These are phyloP conservation scores for Drosophila parabipectinata DNA, from an alignment of 1,140 invertebrate genomes.

Conservation along the genomic window DNA sequence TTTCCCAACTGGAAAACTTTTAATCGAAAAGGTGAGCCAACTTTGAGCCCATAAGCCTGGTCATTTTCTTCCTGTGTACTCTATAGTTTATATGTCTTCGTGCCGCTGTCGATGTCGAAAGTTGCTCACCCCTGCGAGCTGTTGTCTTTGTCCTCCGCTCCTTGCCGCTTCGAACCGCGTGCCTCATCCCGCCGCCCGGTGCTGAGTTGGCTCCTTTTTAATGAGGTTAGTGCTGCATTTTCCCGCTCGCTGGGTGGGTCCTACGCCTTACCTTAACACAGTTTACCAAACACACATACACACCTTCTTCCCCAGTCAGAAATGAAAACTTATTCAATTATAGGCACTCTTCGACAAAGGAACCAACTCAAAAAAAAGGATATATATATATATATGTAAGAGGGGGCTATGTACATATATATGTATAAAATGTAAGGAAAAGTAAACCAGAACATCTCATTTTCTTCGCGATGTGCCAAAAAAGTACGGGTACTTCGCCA, in stretches of 20 bases:
- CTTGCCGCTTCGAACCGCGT: background rate
- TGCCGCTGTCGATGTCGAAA: slow-evolving; percentile 29
- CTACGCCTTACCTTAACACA: slow-evolving; percentile 62
- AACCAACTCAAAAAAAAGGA: slow-evolving; percentile 26
- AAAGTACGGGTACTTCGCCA: slow-evolving; percentile 39
- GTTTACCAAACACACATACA: slow-evolving; percentile 44
- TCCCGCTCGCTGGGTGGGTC: slow-evolving; percentile 29
- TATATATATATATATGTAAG: slow-evolving; percentile 9
- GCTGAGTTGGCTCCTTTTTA: slow-evolving; percentile 61
- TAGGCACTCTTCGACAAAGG: slow-evolving; percentile 65
- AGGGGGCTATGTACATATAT: background rate
- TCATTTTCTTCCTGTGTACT: slow-evolving; percentile 8
- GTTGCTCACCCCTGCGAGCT: slow-evolving; percentile 33
- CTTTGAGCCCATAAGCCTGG: background rate
- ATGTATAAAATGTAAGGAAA: slow-evolving; percentile 12
- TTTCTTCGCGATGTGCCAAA: slow-evolving; percentile 36
- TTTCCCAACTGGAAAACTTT: background rate
- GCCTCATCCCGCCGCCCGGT: slow-evolving; percentile 1
- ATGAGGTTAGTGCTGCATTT: slow-evolving; percentile 73
- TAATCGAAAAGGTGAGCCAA: slow-evolving; percentile 2
- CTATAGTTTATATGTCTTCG: slow-evolving; percentile 31
- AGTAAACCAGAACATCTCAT: slow-evolving; percentile 44
- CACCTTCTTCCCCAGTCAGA: slow-evolving; percentile 47
- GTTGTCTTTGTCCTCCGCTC: slow-evolving; percentile 41
- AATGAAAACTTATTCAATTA: slow-evolving; percentile 80